Percentiles rank a stretch among this genome's conserved stretches.
Conservation (phyloP, 2,888 invertebrate species). For the Hydropsyche betteni region DNA sequence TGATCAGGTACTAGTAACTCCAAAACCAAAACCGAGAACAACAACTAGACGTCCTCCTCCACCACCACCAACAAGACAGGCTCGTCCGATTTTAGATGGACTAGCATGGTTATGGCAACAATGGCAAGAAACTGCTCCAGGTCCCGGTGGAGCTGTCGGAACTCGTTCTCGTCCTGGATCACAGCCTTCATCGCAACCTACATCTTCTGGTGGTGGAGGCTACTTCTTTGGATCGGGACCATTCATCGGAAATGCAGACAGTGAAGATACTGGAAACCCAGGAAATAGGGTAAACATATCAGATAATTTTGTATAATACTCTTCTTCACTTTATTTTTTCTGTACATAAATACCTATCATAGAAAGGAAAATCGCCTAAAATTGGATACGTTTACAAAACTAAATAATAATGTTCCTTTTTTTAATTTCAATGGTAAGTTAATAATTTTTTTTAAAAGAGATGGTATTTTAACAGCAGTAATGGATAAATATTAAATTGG, state of each 20-base stretch:
- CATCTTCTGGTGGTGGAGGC: conserved; percentile 50
- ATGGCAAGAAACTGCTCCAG: conserved; percentile 66
- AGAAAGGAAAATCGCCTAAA: conserved; percentile 22
- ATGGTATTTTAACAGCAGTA: background rate
- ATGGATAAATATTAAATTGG: conserved; percentile 5
- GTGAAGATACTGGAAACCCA: conserved; percentile 53
- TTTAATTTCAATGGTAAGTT: conserved; percentile 31
- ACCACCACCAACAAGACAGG: conserved; percentile 58
- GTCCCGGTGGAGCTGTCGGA: conserved; percentile 55
- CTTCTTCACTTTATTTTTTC: conserved; percentile 58
- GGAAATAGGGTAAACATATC: conserved; percentile 66
- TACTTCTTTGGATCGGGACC: conserved; percentile 66
- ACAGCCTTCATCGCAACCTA: conserved; percentile 55
- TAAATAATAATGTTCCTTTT: conserved; percentile 11
- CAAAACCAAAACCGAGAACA: conserved; percentile 62
- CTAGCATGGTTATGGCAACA: conserved; percentile 69
- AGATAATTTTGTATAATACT: conserved; percentile 57
- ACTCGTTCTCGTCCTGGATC: conserved; percentile 53
- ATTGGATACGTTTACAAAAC: background rate
- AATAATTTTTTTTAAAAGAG: conserved; percentile 1
- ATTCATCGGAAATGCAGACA: conserved; percentile 64
- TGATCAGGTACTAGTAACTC: conserved; percentile 68
- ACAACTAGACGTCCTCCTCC: conserved; percentile 58
- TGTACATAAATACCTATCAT: background rate
- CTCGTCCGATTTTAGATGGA: conserved; percentile 67